phyloP scores from a whole-genome alignment of 2,113 vertebrate genomes.

The Caretta caretta region DNA sequence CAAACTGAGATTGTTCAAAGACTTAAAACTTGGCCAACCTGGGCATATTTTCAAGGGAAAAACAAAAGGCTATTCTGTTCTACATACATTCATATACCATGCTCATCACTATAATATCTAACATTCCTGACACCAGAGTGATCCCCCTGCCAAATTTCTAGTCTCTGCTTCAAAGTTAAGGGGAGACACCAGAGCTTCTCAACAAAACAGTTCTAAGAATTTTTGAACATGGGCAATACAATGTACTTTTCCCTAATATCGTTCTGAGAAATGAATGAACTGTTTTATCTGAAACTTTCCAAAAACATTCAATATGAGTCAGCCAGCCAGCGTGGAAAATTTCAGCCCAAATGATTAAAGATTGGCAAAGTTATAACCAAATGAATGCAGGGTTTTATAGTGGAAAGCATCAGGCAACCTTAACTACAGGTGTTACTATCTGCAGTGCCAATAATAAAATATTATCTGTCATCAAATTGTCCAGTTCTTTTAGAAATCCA shows the following conservation, averaged over 20 bases:
- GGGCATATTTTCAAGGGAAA: not conserved
- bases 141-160: too few species aligned
- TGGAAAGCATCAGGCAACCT: not conserved
- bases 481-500: conserved; percentile 36
- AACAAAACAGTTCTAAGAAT: conserved; percentile 1
- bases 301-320: not conserved
- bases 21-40: not conserved
- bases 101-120: not conserved
- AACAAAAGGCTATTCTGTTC: not conserved
- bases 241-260: not conserved
- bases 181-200: not conserved
- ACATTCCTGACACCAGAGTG: not conserved
- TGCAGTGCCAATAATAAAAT: conserved; percentile 42
- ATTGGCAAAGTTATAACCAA: conserved; percentile 8
- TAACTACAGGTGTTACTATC: conserved; percentile 18
- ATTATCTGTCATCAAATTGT: conserved; percentile 47
- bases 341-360: not conserved
- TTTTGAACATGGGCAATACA: not conserved
- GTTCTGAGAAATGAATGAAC: not conserved
- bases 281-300: conserved; percentile 1
- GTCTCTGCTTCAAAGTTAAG: not conserved
- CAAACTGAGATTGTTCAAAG: not conserved
- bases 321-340: accelerated
- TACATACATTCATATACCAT: not conserved
- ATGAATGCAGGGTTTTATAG: not conserved